phyloP scores from a whole-genome alignment of 2,113 vertebrate species.

The Ranitomeya variabilis region DNA sequence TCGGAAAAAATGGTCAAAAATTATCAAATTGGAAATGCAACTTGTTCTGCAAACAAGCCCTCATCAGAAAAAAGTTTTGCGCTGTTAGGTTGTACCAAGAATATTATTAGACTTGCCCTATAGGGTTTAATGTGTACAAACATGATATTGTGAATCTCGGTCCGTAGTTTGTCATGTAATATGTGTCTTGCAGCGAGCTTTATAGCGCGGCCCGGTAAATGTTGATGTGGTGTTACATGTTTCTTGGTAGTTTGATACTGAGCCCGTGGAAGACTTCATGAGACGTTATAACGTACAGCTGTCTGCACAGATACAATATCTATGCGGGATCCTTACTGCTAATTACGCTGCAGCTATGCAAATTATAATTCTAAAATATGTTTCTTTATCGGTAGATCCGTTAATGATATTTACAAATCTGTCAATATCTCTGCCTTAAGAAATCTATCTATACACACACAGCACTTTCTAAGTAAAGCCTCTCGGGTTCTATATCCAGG shows the following conservation, averaged over 20 bases:
- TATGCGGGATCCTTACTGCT: neutral
- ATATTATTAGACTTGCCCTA: too few relatives aligned
- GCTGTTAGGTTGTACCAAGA: too few relatives aligned
- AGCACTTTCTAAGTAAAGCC: constrained; percentile 59
- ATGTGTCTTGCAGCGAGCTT: neutral
- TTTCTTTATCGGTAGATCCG: neutral
- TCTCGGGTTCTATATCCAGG: constrained; percentile 48
- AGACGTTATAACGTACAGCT: neutral
- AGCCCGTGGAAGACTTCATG: neutral
- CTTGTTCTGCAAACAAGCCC: too few relatives aligned
- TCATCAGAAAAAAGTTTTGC: too few relatives aligned
- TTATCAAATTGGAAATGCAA: too few relatives aligned
- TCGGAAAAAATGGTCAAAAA: too few relatives aligned
- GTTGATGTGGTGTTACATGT: neutral
- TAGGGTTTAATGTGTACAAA: too few relatives aligned
- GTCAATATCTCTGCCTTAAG: constrained; percentile 5
- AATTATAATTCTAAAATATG: neutral
- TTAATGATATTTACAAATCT: constrained; percentile 1
- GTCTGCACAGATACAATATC: neutral
- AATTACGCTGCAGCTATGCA: neutral
- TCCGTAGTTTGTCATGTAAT: neutral
- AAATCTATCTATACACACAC: constrained; percentile 46
- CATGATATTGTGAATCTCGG: neutral
- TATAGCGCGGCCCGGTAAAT: neutral
- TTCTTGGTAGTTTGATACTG: neutral